Evolutionary conservation across 2,888 invertebrate genomes (phyloP).

Genomic region (Aporophyla nigra): DNA sequence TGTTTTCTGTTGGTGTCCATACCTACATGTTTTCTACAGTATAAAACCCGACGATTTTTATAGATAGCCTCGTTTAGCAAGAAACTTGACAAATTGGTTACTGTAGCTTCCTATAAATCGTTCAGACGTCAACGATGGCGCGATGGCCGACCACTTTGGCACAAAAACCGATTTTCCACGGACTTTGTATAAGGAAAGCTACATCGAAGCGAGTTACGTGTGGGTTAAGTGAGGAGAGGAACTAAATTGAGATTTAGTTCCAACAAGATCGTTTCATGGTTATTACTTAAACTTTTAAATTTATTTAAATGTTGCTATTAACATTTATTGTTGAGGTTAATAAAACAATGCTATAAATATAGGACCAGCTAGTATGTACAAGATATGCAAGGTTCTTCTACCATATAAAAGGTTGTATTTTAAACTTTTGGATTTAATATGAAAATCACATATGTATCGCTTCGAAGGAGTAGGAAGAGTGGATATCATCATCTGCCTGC

Average conservation of each 20-base stretch:
- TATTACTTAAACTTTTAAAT: not conserved
- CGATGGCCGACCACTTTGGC: constrained; percentile 67
- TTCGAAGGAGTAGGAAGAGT: too few species aligned
- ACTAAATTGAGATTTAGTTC: not conserved
- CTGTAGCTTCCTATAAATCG: constrained; percentile 67
- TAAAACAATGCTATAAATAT: not conserved
- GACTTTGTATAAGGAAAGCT: constrained; percentile 58
- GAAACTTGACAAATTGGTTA: constrained; percentile 64
- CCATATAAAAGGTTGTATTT: not conserved
- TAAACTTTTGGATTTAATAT: not conserved
- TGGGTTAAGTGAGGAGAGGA: constrained; percentile 31
- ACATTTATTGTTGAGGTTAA: too few species aligned
- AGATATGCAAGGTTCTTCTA: not conserved
- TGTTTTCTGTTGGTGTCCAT: not conserved
- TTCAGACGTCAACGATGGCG: constrained; percentile 65
- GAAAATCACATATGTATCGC: not conserved
- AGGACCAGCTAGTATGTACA: too few species aligned
- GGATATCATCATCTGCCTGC: too few species aligned
- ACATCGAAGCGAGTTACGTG: constrained; percentile 43
- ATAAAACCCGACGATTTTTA: constrained; percentile 36
- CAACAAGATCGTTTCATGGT: not conserved
- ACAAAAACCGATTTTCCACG: constrained; percentile 67
- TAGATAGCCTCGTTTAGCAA: constrained; percentile 53
- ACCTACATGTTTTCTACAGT: not conserved
- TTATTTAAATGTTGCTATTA: not conserved